Percentiles rank a stretch among this genome's conserved stretches.
Evolutionary conservation across 2,113 vertebrate genomes (phyloP).

Genomic region (Dicaeum eximium): DNA sequence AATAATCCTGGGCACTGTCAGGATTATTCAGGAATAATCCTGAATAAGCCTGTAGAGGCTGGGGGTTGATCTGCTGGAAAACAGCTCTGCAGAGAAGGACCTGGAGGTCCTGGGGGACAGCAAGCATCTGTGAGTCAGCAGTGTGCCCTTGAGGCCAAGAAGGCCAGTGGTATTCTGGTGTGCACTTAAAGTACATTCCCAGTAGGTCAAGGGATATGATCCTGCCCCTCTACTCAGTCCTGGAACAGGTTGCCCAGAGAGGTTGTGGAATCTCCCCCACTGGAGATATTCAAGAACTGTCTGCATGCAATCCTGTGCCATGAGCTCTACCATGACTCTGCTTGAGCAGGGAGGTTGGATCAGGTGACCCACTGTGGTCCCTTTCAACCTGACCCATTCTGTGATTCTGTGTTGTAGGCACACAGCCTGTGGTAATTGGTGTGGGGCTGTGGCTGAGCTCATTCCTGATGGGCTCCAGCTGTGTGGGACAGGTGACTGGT

Average conservation of each 20-base stretch:
- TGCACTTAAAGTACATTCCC: background rate
- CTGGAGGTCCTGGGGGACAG: background rate
- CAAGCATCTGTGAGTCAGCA: background rate
- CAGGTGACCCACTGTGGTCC: no score
- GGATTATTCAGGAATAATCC: no score
- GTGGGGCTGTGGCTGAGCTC: no score
- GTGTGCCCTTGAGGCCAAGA: background rate
- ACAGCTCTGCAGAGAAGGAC: background rate
- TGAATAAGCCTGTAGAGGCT: background rate
- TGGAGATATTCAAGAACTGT: background rate
- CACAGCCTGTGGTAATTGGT: no score
- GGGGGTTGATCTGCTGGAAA: background rate
- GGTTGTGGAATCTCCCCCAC: background rate
- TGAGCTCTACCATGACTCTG: background rate
- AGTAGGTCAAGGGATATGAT: rapidly evolving
- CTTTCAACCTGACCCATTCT: background rate
- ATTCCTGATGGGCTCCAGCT: no score
- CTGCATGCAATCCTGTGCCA: background rate
- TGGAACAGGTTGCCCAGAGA: background rate
- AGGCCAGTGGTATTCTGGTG: background rate
- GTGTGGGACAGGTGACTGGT: no score
- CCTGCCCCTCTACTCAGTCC: background rate
- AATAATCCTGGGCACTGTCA: background rate
- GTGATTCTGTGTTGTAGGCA: background rate
- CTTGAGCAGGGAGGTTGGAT: background rate